Percentiles rank a stretch among this genome's conserved stretches.
These are phyloP conservation scores for Gonocerus acuteangulatus DNA, from an alignment of 2,888 invertebrate species.

Conservation along the genomic window DNA sequence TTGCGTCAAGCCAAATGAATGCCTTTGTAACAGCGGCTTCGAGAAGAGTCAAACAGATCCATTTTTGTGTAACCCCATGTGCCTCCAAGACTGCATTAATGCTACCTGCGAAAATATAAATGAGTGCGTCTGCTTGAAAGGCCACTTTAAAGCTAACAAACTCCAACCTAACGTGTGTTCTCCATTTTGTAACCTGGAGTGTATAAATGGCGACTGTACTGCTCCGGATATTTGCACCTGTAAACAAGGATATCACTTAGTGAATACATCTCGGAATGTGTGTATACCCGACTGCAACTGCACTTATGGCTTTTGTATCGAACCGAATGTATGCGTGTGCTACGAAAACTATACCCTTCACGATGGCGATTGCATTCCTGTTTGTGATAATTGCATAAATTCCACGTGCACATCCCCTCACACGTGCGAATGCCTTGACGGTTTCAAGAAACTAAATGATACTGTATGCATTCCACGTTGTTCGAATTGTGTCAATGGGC, in stretches of 20 bases:
- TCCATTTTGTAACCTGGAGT: slow-evolving; percentile 25
- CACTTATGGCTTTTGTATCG: slow-evolving; percentile 18
- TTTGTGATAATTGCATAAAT: slow-evolving; percentile 15
- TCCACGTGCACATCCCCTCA: slow-evolving; percentile 19
- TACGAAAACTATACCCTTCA: background rate
- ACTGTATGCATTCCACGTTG: slow-evolving; percentile 28
- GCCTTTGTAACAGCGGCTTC: slow-evolving; percentile 26
- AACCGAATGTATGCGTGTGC: slow-evolving; percentile 25
- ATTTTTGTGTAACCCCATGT: slow-evolving; percentile 16
- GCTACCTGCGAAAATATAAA: slow-evolving; percentile 19
- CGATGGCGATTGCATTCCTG: slow-evolving; percentile 8
- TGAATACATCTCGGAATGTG: background rate
- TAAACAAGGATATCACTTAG: slow-evolving; percentile 12
- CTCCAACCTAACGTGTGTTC: slow-evolving; percentile 6
- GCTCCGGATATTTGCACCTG: slow-evolving; percentile 25
- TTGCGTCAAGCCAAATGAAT: slow-evolving; percentile 27
- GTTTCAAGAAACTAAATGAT: slow-evolving; percentile 5
- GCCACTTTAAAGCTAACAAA: background rate
- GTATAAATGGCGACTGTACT: slow-evolving; percentile 27
- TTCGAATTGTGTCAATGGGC: slow-evolving; percentile 11
- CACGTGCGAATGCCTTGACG: slow-evolving; percentile 15
- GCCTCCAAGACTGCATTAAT: slow-evolving; percentile 22
- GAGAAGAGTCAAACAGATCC: background rate
- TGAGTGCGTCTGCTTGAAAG: slow-evolving; percentile 22
- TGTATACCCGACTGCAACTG: slow-evolving; percentile 30